Evolutionary conservation across 1,140 invertebrate genomes (phyloP).

Genomic region (Stenopsyche tienmushanensis): DNA sequence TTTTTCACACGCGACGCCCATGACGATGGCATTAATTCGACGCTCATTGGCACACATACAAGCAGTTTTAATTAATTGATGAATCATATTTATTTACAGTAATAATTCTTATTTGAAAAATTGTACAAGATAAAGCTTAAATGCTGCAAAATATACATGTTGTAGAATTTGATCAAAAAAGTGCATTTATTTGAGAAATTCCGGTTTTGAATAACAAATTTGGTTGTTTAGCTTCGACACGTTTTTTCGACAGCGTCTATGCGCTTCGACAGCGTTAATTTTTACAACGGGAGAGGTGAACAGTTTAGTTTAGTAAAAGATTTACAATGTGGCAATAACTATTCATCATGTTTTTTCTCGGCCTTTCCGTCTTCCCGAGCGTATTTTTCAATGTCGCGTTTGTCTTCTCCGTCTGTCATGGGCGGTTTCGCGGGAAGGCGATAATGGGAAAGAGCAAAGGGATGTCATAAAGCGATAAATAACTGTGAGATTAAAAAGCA

Average conservation of each 20-base stretch:
- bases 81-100: too few species aligned
- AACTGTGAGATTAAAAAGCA: conserved; percentile 40
- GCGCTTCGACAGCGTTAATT: conserved; percentile 23
- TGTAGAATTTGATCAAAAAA: too few species aligned
- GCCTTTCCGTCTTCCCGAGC: conserved; percentile 34
- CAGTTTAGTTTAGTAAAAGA: conserved; percentile 38
- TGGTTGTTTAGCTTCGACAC: too few species aligned
- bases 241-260: too few species aligned
- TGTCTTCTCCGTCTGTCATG: conserved; percentile 33
- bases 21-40: not conserved
- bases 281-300: conserved; percentile 23
- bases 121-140: too few species aligned
- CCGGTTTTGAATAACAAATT: too few species aligned
- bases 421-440: conserved; percentile 39
- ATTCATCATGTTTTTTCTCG: conserved; percentile 35
- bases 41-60: not conserved
- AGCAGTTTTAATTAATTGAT: too few species aligned
- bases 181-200: too few species aligned
- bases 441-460: conserved; percentile 38
- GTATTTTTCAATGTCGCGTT: conserved; percentile 40
- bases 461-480: conserved; percentile 41
- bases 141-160: too few species aligned
- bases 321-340: conserved; percentile 41
- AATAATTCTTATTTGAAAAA: too few species aligned
- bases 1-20: too few species aligned